These are phyloP conservation scores for Mormyrus proboscirostris DNA, from an alignment of 2,797 vertebrate genomes.

Conservation along the genomic window DNA sequence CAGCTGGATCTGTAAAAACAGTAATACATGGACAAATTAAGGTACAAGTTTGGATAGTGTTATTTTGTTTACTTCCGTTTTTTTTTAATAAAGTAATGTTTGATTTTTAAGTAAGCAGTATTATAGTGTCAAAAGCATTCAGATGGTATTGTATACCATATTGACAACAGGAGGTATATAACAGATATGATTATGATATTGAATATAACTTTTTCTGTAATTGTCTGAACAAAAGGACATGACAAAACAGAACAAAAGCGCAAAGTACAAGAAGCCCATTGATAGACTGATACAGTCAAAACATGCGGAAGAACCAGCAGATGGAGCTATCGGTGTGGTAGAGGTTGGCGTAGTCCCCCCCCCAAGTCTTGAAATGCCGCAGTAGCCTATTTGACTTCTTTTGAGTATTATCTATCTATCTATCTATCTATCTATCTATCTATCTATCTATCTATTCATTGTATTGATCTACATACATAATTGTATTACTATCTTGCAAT, in stretches of 20 bases:
- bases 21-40: not conserved
- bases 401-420: not conserved
- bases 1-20: not conserved
- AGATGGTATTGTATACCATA: not conserved
- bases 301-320: not conserved
- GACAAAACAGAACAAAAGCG: not conserved
- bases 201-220: not conserved
- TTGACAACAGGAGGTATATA: not conserved
- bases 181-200: not conserved
- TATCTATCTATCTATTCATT: not conserved
- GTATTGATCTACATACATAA: not conserved
- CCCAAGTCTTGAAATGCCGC: not conserved
- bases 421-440: not conserved
- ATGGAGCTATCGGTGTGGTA: not conserved
- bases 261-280: not conserved
- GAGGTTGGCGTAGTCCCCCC: not conserved
- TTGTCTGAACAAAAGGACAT: not conserved
- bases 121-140: not conserved
- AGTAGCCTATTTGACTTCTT: slow-evolving; percentile 7
- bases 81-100: not conserved
- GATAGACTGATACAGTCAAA: not conserved
- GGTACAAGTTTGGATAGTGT: not conserved
- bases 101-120: not conserved
- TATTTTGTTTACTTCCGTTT: not conserved
- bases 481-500: not conserved